These are phyloP conservation scores for Neomicropteryx cornuta DNA, from an alignment of 1,140 invertebrate genomes.

Conservation along the genomic window DNA sequence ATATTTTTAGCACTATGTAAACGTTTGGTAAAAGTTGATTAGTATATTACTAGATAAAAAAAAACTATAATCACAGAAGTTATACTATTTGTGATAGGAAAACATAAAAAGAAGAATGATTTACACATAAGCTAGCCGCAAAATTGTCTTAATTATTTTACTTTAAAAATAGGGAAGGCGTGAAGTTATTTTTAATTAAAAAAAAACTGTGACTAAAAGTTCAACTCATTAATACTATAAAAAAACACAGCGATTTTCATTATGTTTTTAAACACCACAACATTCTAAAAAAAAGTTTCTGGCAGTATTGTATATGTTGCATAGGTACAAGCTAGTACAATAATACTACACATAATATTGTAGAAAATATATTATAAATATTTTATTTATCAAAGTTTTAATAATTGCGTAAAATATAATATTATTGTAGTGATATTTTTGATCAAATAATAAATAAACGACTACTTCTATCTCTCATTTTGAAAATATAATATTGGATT, in stretches of 20 bases:
- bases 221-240: constrained; percentile 7
- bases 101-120: too few species aligned
- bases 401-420: neutral
- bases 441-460: too few species aligned
- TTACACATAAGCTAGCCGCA: too few species aligned
- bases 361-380: neutral
- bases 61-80: too few species aligned
- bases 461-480: neutral
- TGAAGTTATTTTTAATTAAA: constrained; percentile 1
- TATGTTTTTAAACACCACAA: neutral
- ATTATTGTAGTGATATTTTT: too few species aligned
- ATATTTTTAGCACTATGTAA: too few species aligned
- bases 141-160: too few species aligned
- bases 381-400: neutral
- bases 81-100: too few species aligned
- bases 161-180: neutral
- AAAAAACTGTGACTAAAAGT: constrained; percentile 6
- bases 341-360: neutral
- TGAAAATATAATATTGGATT: neutral
- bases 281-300: neutral
- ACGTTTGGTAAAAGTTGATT: too few species aligned
- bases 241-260: neutral
- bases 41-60: too few species aligned
- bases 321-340: neutral
- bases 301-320: neutral